Conservation (phyloP, 2,888 invertebrate genomes). For the Allacma fusca region DNA sequence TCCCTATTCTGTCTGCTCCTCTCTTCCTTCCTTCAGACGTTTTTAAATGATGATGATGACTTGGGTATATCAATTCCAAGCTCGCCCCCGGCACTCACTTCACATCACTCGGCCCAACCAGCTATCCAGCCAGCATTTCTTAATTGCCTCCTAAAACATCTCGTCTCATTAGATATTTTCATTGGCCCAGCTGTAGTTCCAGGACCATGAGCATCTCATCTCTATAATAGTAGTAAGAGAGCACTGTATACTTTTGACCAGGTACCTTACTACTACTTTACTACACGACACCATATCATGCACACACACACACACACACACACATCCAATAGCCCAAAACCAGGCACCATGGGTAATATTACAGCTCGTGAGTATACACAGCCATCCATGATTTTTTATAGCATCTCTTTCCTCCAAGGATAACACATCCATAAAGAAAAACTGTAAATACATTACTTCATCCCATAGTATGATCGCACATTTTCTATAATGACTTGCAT, state of each 20-base stretch:
- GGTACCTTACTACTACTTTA: too few species aligned
- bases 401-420: constrained; percentile 13
- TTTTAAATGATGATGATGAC: constrained; percentile 57
- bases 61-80: constrained; percentile 56
- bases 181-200: constrained; percentile 46
- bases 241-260: too few species aligned
- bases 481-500: constrained; percentile 16
- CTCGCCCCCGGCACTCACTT: constrained; percentile 19
- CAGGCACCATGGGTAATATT: too few species aligned
- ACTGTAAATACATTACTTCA: constrained; percentile 12
- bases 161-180: constrained; percentile 55
- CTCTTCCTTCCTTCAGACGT: constrained; percentile 37
- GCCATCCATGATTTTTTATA: constrained; percentile 21
- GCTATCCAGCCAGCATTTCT: constrained; percentile 50
- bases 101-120: constrained; percentile 35
- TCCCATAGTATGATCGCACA: neutral
- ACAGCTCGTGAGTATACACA: constrained; percentile 9
- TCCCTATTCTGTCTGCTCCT: constrained; percentile 26
- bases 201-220: neutral
- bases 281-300: too few species aligned
- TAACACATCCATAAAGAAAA: constrained; percentile 6
- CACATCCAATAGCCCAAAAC: too few species aligned
- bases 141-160: constrained; percentile 54
- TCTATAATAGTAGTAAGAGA: constrained; percentile 10
- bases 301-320: neutral